Base-by-base conservation (phyloP, 2,888 invertebrate genomes). In the Drosophila phalerata region DNA sequence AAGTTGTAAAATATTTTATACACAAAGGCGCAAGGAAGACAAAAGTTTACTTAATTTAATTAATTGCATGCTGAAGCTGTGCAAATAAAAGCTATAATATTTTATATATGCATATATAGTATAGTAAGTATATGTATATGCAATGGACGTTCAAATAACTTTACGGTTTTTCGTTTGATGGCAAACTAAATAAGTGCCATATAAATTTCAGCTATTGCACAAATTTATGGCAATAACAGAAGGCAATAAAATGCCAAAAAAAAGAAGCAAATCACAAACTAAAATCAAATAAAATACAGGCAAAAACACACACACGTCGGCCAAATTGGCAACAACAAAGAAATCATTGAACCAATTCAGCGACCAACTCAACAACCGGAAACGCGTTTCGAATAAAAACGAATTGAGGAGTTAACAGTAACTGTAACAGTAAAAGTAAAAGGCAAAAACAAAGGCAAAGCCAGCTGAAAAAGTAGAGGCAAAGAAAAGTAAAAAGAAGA, bases 341-440 rank as follows among this genome's bases (percentile, higher is more conserved):
- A 79, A 86, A 89, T 89, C 86, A 87, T 86, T 87, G 86, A 86
- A 86, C 89, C 86, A 88, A 87, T 89, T 86, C 86, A 87, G 85
- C 88, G 89, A 88, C 89, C 89, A 87, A 80, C 80, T 89, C 85
- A 86, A 86, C 85, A 87, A 89, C 89, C 86, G 86, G 89, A 88
- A 86, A 89, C 89, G 89, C 89, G 77, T 81, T 86, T 88, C 89
- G 75, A 81, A 86, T 88, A 89, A 88, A 89, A 88, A 81, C 88
- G 89, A 86, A 86, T 86, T 85, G 86, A 74, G 88, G 88, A 85
- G 78, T 89, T 89, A 85, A 82, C 89, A 69, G 81, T 77, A 77
- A 82, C 89, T 68, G 81, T 77, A 77, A 81, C 79, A 72, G 78
- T 77, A 84, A 88, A 84, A 81, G 71, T 61, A 66, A 77, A 56